These are phyloP conservation scores for Hippocampus zosterae DNA, from an alignment of 2,113 vertebrate genomes.

Conservation along the genomic window DNA sequence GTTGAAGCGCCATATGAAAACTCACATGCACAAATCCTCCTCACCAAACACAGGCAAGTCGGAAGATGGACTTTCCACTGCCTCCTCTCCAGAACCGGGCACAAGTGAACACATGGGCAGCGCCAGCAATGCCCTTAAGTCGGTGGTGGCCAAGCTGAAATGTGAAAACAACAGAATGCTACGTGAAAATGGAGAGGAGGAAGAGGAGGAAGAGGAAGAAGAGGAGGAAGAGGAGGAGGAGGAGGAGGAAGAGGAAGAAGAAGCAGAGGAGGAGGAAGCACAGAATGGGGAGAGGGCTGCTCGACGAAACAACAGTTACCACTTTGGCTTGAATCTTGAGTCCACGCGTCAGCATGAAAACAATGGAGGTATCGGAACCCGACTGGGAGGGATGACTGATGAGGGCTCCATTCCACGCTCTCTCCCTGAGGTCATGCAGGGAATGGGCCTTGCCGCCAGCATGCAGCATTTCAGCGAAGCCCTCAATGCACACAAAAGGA, in stretches of 20 bases:
- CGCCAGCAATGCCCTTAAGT: slow-evolving; percentile 94
- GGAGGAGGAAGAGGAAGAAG: slow-evolving; percentile 88
- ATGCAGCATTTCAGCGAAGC: slow-evolving; percentile 99
- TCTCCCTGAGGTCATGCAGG: slow-evolving; percentile 94
- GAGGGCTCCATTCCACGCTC: slow-evolving; percentile 82
- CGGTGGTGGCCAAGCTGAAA: slow-evolving; percentile 96
- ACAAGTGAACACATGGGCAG: slow-evolving; percentile 94
- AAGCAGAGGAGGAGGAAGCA: slow-evolving; percentile 83
- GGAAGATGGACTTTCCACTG: slow-evolving; percentile 91
- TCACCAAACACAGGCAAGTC: slow-evolving; percentile 95
- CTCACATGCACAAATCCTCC: slow-evolving; percentile 98
- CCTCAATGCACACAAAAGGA: slow-evolving; percentile 92
- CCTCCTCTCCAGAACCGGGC: slow-evolving; percentile 95
- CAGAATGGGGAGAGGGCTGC: slow-evolving; percentile 83
- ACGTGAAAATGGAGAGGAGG: slow-evolving; percentile 93
- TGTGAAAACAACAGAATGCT: slow-evolving; percentile 86
- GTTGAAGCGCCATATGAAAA: slow-evolving; percentile 99
- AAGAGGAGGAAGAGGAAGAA: slow-evolving; percentile 93
- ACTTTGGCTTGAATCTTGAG: slow-evolving; percentile 91
- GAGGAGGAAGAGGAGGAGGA: slow-evolving; percentile 96
- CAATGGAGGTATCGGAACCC: slow-evolving; percentile 71
- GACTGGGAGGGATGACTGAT: slow-evolving; percentile 56
- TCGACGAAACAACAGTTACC: slow-evolving; percentile 83
- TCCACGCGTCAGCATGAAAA: slow-evolving; percentile 90
- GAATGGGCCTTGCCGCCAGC: slow-evolving; percentile 93